Conservation (phyloP, 2,113 vertebrate species). For the Todiramphus chloris region DNA sequence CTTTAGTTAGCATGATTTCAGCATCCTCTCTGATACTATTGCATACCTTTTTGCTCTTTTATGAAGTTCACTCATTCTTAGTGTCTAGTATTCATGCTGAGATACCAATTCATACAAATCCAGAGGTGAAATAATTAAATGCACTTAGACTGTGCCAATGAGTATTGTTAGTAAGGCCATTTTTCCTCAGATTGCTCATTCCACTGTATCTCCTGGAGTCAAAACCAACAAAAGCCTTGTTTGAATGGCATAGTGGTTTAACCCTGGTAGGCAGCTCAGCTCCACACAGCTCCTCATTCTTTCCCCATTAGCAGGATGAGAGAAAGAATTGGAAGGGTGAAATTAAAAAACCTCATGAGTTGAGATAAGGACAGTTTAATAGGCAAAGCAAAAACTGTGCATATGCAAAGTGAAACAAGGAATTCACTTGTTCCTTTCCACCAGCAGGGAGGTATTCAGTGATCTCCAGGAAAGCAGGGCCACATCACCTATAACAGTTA, state of each 20-base stretch:
- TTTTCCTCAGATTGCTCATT: not conserved
- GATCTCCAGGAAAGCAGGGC: not conserved
- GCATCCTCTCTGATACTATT: not conserved
- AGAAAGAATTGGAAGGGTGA: not conserved
- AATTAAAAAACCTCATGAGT: not conserved
- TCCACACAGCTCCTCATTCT: not conserved
- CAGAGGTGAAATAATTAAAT: not conserved
- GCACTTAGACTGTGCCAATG: not conserved
- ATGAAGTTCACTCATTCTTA: not conserved
- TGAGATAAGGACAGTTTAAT: not conserved
- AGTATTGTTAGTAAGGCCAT: not conserved
- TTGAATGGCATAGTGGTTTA: not conserved
- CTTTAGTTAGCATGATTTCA: not conserved
- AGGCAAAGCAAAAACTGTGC: not conserved
- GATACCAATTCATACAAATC: not conserved
- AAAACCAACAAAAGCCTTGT: not conserved
- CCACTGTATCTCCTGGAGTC: not conserved
- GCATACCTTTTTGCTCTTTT: not conserved
- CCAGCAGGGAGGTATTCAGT: not conserved
- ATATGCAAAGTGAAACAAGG: not conserved
- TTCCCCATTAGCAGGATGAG: not conserved
- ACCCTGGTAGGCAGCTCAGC: not conserved
- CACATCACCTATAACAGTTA: fast-evolving
- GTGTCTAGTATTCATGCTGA: not conserved
- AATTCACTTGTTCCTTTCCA: not conserved